These are phyloP conservation scores for Rhabdomys dilectus DNA, from an alignment of 2,113 vertebrate genomes.

Conservation along the genomic window DNA sequence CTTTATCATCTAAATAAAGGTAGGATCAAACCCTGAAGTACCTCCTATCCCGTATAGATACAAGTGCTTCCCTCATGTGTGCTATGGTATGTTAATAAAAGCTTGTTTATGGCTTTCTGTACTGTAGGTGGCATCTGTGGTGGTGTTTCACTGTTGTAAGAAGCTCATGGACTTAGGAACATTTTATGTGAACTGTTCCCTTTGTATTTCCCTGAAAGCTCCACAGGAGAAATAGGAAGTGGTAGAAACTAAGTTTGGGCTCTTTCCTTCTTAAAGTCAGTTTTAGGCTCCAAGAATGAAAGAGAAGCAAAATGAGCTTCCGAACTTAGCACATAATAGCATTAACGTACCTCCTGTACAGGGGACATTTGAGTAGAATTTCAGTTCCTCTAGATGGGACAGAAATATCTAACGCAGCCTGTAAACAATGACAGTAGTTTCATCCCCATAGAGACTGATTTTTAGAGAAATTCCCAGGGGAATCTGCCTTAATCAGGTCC, in stretches of 20 bases:
- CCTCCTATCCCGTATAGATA: neutral
- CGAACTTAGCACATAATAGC: neutral
- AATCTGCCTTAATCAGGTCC: slow-evolving; percentile 33
- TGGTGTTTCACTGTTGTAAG: neutral
- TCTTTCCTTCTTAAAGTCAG: neutral
- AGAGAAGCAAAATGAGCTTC: neutral
- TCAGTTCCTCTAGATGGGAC: neutral
- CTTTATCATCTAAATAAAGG: neutral
- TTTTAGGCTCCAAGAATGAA: neutral
- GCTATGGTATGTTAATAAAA: neutral
- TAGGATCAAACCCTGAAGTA: neutral
- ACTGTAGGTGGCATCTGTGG: neutral
- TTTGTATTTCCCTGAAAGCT: neutral
- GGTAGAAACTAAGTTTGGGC: neutral
- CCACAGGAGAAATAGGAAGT: neutral
- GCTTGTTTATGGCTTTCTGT: neutral
- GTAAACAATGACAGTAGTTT: neutral
- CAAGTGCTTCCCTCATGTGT: neutral
- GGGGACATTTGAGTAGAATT: neutral
- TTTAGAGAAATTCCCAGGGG: neutral
- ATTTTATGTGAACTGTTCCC: neutral
- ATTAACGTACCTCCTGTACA: neutral
- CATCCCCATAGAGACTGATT: neutral
- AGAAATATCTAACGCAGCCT: neutral
- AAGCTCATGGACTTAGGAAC: neutral